Base-by-base conservation (phyloP, 2,797 vertebrate species). In the Leptatherina wallacei region DNA sequence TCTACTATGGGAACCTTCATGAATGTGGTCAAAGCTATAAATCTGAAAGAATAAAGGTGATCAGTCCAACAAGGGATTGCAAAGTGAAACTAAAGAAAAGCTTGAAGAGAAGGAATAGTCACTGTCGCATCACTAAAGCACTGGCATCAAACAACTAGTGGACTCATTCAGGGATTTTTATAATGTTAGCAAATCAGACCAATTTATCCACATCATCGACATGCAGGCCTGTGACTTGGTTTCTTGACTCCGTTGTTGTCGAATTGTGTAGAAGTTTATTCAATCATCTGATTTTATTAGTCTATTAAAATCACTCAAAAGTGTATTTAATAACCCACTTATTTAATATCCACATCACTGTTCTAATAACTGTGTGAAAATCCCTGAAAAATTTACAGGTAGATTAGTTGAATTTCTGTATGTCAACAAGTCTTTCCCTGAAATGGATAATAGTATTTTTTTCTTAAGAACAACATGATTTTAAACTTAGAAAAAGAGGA, bases 31-130 rank as follows among this genome's bases (percentile, higher is more conserved):
- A 36, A 71, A 69, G 36, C n/a, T 65, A 64, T 13, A 20, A 69
- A 66, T 18, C 55, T 65, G 9, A 35, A 54, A 63, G 11, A 51
- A 36, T 59, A 61, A 20, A 52, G 52, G 18, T 11, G 29, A 72
- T 58, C 3, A 29, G 27, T 47, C 32, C 24, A 63, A 54, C 30
- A 47, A 40, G 14, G 52, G 68, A 63, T 2, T 40, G 49, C 24
- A 24, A 14, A 7, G 32, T 66, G 18, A 75, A 75, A 64, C 52
- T 52, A 77, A 56, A 58, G 24, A 7, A 20, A 14, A n/a, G 57
- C 13, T 1, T 20, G 35, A 20, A 40, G 6, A 54, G 7, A 44
- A 77, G 63, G 20, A 69, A 24, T 8, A 36, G 32, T 4, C 49
- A 27, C 29, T 11, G 36, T 18, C 47, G 38, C 1, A 20, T 71